phyloP scores from a whole-genome alignment of 2,797 vertebrate species.

The Pagetopsis macropterus region DNA sequence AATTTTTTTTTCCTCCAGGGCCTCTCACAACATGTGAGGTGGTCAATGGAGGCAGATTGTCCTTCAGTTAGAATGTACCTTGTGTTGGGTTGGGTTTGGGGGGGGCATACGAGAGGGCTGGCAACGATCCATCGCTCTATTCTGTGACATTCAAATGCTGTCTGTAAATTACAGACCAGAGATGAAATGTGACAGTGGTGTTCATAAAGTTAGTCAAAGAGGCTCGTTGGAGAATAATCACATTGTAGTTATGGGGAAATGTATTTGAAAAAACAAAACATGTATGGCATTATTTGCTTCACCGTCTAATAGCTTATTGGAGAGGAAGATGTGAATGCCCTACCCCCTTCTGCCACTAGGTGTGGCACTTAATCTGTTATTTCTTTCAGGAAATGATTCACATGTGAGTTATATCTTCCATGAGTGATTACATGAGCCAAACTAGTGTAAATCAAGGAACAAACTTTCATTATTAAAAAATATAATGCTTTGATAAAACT shows the following conservation, averaged over 20 bases:
- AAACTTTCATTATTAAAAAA: neutral
- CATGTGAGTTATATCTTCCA: constrained; percentile 14
- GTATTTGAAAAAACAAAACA: too few relatives aligned
- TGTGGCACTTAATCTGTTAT: constrained; percentile 90
- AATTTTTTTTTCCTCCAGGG: neutral
- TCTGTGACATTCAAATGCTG: constrained; percentile 53
- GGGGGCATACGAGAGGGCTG: constrained; percentile 25
- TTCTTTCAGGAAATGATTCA: constrained; percentile 75
- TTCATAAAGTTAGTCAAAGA: neutral
- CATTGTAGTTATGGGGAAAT: neutral
- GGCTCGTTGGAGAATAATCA: too few relatives aligned
- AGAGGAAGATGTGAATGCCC: constrained; percentile 62
- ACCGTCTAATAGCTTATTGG: constrained; percentile 18
- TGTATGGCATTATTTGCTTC: neutral
- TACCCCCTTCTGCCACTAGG: constrained; percentile 87
- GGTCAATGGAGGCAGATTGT: constrained; percentile 10
- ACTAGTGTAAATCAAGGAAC: neutral
- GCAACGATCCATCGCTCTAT: constrained; percentile 19
- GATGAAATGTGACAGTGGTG: neutral
- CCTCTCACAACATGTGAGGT: constrained; percentile 22
- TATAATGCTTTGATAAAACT: neutral
- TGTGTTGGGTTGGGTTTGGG: neutral
- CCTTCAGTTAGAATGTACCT: constrained; percentile 35
- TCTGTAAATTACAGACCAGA: constrained; percentile 33
- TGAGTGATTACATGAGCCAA: neutral